Evolutionary conservation across 2,797 vertebrate genomes (phyloP), one percentile per base, ranked within the genome.

Genomic region (Sternarchorhynchus goeldii): DNA sequence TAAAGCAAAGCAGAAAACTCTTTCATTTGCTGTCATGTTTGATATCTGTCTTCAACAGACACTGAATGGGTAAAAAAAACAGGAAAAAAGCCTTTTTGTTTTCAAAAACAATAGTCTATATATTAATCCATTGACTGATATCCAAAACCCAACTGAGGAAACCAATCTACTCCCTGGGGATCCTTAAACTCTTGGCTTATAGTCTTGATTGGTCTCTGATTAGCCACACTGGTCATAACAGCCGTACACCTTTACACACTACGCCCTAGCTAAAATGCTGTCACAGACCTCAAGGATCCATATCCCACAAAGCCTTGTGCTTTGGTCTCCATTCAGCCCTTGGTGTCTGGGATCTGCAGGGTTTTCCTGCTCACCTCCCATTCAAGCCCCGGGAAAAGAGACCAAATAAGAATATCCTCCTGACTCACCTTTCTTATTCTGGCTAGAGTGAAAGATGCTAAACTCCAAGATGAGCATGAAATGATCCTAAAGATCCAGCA

Each of bases 281-380:
- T 89, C 88, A 88, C 71, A 4, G 84, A 88, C 89, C 88, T 76
- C 16, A 90, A 88, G 84, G 86, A 87, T 82, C 88, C 77, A 82
- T 78, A 89, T 88, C 86, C 89, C 87, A 85, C 79, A 82, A 85
- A 87, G 87, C 85, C 83, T 81, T 63, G 75, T 74, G 79, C 81
- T 85, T 82, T 82, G 79, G 86, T 84, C 85, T 87, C 90, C 55
- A 66, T 77, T 79, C 65, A 78, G 20, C 12, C 67, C 73, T 90
- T 90, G 90, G 88, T 90, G 90, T 88, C 82, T 81, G 77, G 72
- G 83, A 90, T 77, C 85, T 82, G 45, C 84, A 88, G 79, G 77
- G 88, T 72, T 86, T 93, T 93, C 87, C 86, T 78, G 90, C 89
- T 90, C 89, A 91, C 81, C 87, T 88, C 90, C 83, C 88, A 89